A percentile compares a stretch with the other conserved stretches of the same genome.
These are phyloP conservation scores for Idaea aversata DNA, from an alignment of 2,888 invertebrate species.

Conservation along the genomic window DNA sequence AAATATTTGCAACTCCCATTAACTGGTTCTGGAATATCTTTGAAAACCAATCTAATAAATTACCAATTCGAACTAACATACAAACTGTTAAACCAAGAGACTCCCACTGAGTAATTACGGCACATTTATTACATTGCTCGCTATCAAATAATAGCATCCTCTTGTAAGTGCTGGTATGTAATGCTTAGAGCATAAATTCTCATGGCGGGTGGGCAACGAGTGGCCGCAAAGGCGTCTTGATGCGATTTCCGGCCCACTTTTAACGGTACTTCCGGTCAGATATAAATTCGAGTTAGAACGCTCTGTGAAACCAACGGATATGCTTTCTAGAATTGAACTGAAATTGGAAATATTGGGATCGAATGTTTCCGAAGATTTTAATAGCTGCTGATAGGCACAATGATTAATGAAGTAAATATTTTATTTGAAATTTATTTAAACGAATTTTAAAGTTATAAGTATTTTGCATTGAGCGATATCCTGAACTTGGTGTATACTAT, in stretches of 20 bases:
- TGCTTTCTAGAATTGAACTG: slow-evolving; percentile 25
- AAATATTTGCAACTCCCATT: neutral
- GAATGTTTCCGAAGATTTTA: slow-evolving; percentile 13
- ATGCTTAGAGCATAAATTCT: slow-evolving; percentile 41
- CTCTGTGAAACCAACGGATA: slow-evolving; percentile 43
- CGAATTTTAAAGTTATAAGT: too few species aligned
- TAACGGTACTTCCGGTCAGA: slow-evolving; percentile 61
- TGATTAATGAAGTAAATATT: too few species aligned
- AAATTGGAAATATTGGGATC: slow-evolving; percentile 27
- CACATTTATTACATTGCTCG: neutral
- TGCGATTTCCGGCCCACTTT: slow-evolving; percentile 71
- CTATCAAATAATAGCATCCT: slow-evolving; percentile 8
- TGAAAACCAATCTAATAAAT: neutral
- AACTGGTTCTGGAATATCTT: neutral
- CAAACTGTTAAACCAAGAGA: neutral
- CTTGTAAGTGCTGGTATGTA: slow-evolving; percentile 11
- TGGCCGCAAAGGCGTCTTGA: slow-evolving; percentile 65
- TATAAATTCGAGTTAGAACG: slow-evolving; percentile 67
- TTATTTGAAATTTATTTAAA: too few species aligned
- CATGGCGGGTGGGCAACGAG: slow-evolving; percentile 47
- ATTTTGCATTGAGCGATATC: too few species aligned
- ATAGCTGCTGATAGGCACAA: neutral
- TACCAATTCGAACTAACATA: neutral
- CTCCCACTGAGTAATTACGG: slow-evolving; percentile 1
- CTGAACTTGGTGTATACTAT: too few species aligned